Conservation (phyloP, 2,888 invertebrate species). For the Drosophila pegasa region DNA sequence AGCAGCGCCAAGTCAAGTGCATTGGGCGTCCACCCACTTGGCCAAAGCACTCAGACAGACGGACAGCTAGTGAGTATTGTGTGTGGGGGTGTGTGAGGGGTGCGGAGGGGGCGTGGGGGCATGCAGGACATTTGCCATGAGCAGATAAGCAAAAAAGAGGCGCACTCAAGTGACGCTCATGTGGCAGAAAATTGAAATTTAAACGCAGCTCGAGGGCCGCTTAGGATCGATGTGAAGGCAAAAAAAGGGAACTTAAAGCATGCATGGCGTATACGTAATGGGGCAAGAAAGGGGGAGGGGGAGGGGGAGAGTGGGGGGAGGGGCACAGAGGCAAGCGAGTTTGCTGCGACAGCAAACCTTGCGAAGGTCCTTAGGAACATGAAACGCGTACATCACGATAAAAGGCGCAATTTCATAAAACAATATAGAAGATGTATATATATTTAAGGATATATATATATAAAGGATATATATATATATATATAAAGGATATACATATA, state of each 20-base stretch:
- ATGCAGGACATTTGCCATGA: conserved; percentile 7
- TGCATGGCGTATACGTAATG: conserved; percentile 3
- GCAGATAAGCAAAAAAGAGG: conserved; percentile 62
- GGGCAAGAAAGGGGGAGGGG: not conserved
- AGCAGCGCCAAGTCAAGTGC: conserved; percentile 75
- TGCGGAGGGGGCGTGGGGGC: not conserved
- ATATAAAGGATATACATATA: not conserved
- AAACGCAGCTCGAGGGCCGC: conserved; percentile 74
- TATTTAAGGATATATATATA: not conserved
- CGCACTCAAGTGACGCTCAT: conserved; percentile 75
- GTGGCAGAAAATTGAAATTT: conserved; percentile 80
- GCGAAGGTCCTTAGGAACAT: conserved; percentile 66
- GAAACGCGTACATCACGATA: conserved; percentile 69
- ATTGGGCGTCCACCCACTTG: conserved; percentile 55
- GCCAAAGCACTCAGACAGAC: conserved; percentile 37
- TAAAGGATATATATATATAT: conserved; percentile 1
- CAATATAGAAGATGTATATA: conserved; percentile 48
- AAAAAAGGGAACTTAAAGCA: not conserved
- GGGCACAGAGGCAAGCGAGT: not conserved
- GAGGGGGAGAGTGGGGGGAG: not conserved
- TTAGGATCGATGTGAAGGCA: conserved; percentile 62
- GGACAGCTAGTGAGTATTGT: conserved; percentile 11
- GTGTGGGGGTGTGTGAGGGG: not conserved
- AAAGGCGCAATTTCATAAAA: conserved; percentile 64
- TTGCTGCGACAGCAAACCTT: conserved; percentile 47